Base-by-base conservation (phyloP, 2,888 invertebrate species). In the Seladonia tumulorum region DNA sequence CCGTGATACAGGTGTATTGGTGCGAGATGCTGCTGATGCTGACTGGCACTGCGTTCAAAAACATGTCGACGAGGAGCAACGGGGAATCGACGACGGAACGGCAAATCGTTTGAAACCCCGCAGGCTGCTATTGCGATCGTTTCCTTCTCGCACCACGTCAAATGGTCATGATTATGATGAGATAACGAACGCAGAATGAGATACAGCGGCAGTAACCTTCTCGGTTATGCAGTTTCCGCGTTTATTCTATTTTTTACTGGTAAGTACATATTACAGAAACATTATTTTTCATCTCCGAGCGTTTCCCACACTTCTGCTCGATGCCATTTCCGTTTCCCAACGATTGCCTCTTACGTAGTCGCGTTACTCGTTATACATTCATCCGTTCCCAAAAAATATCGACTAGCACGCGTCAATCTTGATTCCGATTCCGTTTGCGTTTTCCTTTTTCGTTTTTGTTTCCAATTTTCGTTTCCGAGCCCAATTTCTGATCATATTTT, bases 141-240 rank as follows among this genome's bases (percentile, higher is more conserved):
- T 35, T 74, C 49, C 74, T 60, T 76, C 76, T 81, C 86, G 77
- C 75, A 84, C 85, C 83, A 87, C 81, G 85, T 25, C 63, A 81
- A 89, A 86, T 81, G 77, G 45, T 82, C 70, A 77, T 82, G 91
- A 91, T 83, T 93, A 94, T 93, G 93, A 95, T 93, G 94, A 95
- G 95, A 94, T 95, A 95, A 95, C 95, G 92, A 93, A 93, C 92
- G 92, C 94, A 95, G 95, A 95, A 95, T 95, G 95, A 94, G 93
- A 93, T 93, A 94, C 94, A 93, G 93, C 92, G 93, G 93, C 92
- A 92, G 93, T 92, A 93, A 93, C 91, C 92, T 94, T 91, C 91
- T 95, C 91, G 93, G 94, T 93, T 94, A 94, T 94, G 94, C 94
- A 90, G 92, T 94, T 91, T 92, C 94, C 92, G 93, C 93, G 87